Evolutionary conservation across 2,888 invertebrate species (phyloP).

Genomic region (Cephus rjabovi): DNA sequence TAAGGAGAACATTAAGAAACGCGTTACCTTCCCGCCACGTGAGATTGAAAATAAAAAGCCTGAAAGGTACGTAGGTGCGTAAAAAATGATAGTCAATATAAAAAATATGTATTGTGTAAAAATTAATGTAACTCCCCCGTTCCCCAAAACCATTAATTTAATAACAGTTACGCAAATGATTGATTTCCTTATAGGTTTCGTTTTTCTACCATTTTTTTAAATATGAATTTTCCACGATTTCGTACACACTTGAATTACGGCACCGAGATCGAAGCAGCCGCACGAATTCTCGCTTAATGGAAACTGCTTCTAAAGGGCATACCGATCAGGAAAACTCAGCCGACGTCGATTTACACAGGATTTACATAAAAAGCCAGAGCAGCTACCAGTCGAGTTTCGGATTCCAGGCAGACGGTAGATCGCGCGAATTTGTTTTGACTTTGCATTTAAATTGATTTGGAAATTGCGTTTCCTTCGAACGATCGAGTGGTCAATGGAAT

Average conservation of each 20-base stretch:
- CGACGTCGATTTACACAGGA: not conserved
- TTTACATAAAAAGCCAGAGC: not conserved
- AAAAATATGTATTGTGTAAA: not conserved
- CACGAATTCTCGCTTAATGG: not conserved
- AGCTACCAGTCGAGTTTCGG: not conserved
- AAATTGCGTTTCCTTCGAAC: not conserved
- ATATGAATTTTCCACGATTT: not conserved
- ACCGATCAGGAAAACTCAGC: not conserved
- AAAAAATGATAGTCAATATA: not conserved
- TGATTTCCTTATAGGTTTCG: fast-evolving
- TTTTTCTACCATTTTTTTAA: not conserved
- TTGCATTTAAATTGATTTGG: not conserved
- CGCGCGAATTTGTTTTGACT: not conserved
- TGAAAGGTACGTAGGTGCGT: not conserved
- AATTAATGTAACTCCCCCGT: not conserved
- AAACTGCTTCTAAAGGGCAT: not conserved
- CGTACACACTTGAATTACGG: not conserved
- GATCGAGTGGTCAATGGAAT: not conserved
- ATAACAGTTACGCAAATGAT: not conserved
- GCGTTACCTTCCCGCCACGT: no score
- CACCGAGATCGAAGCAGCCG: not conserved
- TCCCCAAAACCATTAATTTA: not conserved
- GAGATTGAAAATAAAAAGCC: no score
- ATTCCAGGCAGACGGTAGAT: not conserved
- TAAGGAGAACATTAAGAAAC: no score